These are phyloP conservation scores for Cenopis cana DNA, from an alignment of 2,888 invertebrate species.

Conservation along the genomic window DNA sequence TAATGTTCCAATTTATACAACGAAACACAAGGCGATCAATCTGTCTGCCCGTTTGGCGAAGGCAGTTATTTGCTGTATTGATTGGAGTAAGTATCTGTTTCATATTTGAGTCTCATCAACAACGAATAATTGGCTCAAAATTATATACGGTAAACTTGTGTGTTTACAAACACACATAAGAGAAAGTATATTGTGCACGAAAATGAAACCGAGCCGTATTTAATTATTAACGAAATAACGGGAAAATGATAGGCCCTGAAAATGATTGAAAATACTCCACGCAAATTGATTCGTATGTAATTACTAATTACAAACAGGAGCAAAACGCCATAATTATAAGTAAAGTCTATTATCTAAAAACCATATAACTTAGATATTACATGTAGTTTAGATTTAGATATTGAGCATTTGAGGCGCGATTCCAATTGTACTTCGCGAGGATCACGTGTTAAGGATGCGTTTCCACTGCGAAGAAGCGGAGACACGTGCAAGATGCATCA, in stretches of 20 bases:
- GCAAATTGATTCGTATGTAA: constrained; percentile 19
- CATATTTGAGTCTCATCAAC: constrained; percentile 19
- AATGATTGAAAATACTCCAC: background rate
- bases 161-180: constrained; percentile 22
- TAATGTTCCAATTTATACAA: no score
- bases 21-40: background rate
- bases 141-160: constrained; percentile 32
- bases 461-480: no score
- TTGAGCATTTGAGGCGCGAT: no score
- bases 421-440: no score
- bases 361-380: no score
- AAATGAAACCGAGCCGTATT: constrained; percentile 36
- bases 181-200: constrained; percentile 12
- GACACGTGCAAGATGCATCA: no score
- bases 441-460: no score
- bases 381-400: no score
- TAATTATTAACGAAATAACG: constrained; percentile 37
- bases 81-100: background rate
- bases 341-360: no score
- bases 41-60: background rate
- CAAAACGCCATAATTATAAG: background rate
- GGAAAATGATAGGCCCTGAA: constrained; percentile 11
- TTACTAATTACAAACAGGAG: constrained; percentile 15
- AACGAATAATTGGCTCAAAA: constrained; percentile 21
- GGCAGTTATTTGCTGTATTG: background rate